Base-by-base conservation (phyloP, 2,888 invertebrate species). In the Elmis aenea region DNA sequence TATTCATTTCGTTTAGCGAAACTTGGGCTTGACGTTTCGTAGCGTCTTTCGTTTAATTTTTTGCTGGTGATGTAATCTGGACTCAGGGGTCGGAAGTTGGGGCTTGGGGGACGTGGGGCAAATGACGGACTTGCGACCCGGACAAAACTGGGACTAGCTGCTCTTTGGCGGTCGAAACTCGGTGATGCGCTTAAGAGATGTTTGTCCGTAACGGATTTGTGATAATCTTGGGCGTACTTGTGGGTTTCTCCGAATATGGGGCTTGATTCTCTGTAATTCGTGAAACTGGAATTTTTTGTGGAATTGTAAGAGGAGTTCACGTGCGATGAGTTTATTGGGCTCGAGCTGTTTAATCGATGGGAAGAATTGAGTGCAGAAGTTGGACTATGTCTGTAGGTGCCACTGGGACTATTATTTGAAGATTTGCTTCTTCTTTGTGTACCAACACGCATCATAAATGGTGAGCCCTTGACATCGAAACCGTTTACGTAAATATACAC, bases 401-500 rank as follows among this genome's bases (percentile, higher is more conserved):
- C 50, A 31, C 61, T 64, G 9, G 65, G 65, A 46, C 64, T 65
- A 61, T 69, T 73, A 48, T 66, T 72, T 18, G 74, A 70, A 0
- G 74, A 70, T 54, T 76, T 76, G 18, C 71, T 67, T 13, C 84
- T 77, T 42, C 79, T 79, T 41, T 75, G 75, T 1, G 86, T 81
- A 11, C 89, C 90, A 5, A 91, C 89, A 38, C 90, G 73, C 69
- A 92, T 82, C 59, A 88, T 83, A 59, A 87, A 90, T 13, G 91
- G 91, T 6, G 90, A 91, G 3, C 90, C 94, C 62, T 77, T 76
- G n/a, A 86, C 80, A 31, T 75, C 74, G 60, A 85, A 83, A 5
- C 93, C 94, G 63, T 95, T 95, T 70, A 94, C 96, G 62, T 91
- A 93, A 15, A 95, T 82, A 64, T 94, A 93, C 21, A 93, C 78